Evolutionary conservation across 2,113 vertebrate species (phyloP), one percentile per base, ranked within the genome.

Genomic region (Taxidea taxus): DNA sequence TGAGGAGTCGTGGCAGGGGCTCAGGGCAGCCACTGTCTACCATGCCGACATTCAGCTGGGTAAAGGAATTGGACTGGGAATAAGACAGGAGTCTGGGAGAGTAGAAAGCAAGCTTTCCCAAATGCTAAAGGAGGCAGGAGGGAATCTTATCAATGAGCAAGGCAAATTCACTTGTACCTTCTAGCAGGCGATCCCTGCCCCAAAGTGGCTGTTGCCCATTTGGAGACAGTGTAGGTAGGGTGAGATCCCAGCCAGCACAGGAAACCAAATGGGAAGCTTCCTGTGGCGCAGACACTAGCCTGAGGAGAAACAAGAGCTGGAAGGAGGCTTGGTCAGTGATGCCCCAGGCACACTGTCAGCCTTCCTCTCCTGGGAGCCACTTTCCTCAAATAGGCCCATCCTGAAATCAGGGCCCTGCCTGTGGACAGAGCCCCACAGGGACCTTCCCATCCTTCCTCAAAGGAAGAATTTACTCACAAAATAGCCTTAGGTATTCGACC

Each of bases 391-490:
- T 89, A 93, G 68, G 39, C 70, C 29, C 44, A 84, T 81, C 91
- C 37, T 95, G 72, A 97, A 94, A 91, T 93, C 20, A 8, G 66
- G 68, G 23, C 47, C 62, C 54, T 95, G 62, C 92, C 68, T 95
- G 42, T 74, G n/a, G 58, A 90, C 58, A 78, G 68, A 82, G 23
- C 44, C 93, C 88, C 75, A 47, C 27, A 87, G 78, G 44, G 74
- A 95, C 86, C 66, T 95, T 94, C 47, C 51, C 74, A 95, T 91
- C 86, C 87, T 97, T 95, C 78, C 95, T 97, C 3, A 44, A 95
- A 94, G 94, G 86, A 97, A 96, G 42, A 95, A 86, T 93, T 96
- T 95, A 83, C 74, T 97, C 66, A 97, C 51, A 13, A 97, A 89
- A 96, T 83, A 97, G 47, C 31, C 74, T 84, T 97, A 72, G 56